Base-by-base conservation (phyloP, 2,797 vertebrate species). In the Acrossocheilus fasciatus region DNA sequence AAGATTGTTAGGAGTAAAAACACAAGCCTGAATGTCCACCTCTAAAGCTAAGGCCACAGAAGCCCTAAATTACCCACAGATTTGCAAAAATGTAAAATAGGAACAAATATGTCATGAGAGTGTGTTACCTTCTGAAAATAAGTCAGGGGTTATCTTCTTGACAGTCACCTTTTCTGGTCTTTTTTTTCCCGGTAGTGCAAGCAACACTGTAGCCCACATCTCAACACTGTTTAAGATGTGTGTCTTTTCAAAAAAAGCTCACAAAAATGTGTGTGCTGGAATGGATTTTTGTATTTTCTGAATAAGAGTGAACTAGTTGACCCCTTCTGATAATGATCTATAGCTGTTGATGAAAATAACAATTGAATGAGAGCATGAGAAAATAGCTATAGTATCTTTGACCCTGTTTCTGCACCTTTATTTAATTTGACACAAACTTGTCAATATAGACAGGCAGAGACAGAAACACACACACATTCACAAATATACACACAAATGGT, bases 281-380 rank as follows among this genome's bases (percentile, higher is more conserved):
- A 34, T 17, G 9, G 10, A 6, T 36, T 50, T 52, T 75, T 57
- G 23, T 34, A 45, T 47, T 66, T 30, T 66, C 15, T 80, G 41
- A 66, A 64, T 66, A 47, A 80, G 10, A 12, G 4, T 23, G 36
- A 30, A 47, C 12, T 20, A 8, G 57, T 41, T n/a, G 72, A 36
- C 30, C 26, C 20, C 50, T 66, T 83, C 41, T 45, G 36, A 82
- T 52, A 70, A 39, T 39, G 20, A 82, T n/a, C 6, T 70, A 17
- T 23, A 6, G 9, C 8, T 73, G 36, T 34, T 80, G n/a, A 34
- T 30, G 11, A 43, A 54, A 82, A 45, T 4, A 66, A 82, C 2
- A 70, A 72, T 30, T 64, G 72, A 83, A 83, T 59, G 69, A 83
- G 81, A 72, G 36, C 17, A 47, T 64, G 39, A n/a, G 18, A 30